Base-by-base conservation (phyloP, 2,888 invertebrate species). In the Apoderus coryli region DNA sequence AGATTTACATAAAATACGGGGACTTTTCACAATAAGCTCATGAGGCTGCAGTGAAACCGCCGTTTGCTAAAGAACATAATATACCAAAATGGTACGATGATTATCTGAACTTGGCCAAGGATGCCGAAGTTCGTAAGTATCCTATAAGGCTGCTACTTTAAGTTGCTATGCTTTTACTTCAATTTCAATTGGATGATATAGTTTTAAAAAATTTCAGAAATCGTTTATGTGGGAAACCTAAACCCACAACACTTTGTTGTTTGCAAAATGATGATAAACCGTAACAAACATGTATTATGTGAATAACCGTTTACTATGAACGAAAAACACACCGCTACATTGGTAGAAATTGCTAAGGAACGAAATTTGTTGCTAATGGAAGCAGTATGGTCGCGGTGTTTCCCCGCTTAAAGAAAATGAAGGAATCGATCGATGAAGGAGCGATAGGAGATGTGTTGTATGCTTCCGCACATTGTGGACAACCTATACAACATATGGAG, bases 271-370 rank as follows among this genome's bases (percentile, higher is more conserved):
- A n/a, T n/a, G n/a, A n/a, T n/a, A n/a, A n/a, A n/a, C n/a, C n/a
- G n/a, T n/a, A n/a, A n/a, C n/a, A n/a, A n/a, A n/a, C n/a, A 85
- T 47, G 77, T 93, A 2, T 60, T 93, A 2, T 86, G 89, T 52
- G 92, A 93, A 57, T 92, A 92, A 55, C 88, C 92, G 0, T 57
- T 92, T 35, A 77, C 82, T 27, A 58, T 90, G 58, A 86, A 85
- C 54, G 61, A 64, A 25, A 76, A 76, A 45, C 76, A 89, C 55
- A 67, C 76, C 0, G 63, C 67, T 37, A 32, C 35, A 29, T 28
- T 43, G 69, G 57, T 86, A 5, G 60, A 66, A 10, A 49, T 71
- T 1, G 85, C 89, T 1, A 69, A 65, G 46, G 53, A 63, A 12
- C 78, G 79, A 45, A 76, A 78, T 3, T 52, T 78, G 1, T 86